Evolutionary conservation across 2,113 vertebrate genomes (phyloP), one percentile per base, ranked within the genome.

Genomic region (Seriola dumerili): DNA sequence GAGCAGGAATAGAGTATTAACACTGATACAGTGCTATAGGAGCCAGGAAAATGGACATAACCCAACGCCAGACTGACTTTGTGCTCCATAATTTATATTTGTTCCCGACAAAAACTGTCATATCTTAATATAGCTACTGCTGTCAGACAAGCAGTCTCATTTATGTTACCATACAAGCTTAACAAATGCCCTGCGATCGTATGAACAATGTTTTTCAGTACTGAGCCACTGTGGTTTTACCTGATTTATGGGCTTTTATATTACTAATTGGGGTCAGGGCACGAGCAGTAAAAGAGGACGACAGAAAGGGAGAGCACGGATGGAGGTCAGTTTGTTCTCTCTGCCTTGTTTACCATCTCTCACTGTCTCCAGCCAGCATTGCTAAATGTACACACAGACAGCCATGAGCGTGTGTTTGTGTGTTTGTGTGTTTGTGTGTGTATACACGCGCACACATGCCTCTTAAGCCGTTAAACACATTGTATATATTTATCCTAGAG

Each of bases 401-500:
- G 11, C 29, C 23, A 4, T 8, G 23, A 23, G 52, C 5, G 57
- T 63, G 57, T 63, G 64, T 71, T 25, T 57, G 4, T 71, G 12
- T 75, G 75, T 64, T 48, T 79, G 32, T 82, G 76, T 40, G 40
- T 72, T 13, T 8, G 1, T 69, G 17, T 74, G 74, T 42, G 48
- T 73, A 52, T 34, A 46, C 67, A 17, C 29, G 46, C 17, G 44
- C 3, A 21, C 76, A 61, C 0, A 0, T 14, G 29, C 78, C 78
- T 0, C 69, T 83, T 93, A 93, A 92, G 91, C 91, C 55, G 42
- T 91, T 93, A 89, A 92, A 92, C 88, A 88, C 89, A 89, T 90
- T 91, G 90, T 91, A 89, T 93, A 87, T 91, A 87, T 92, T 93
- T 93, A 91, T 93, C 85, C 87, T 73, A 34, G 77, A 85, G 81